A percentile compares a stretch with the other conserved stretches of the same genome.
Evolutionary conservation across 2,113 vertebrate species (phyloP).

Genomic region (Misgurnus mizolepis): DNA sequence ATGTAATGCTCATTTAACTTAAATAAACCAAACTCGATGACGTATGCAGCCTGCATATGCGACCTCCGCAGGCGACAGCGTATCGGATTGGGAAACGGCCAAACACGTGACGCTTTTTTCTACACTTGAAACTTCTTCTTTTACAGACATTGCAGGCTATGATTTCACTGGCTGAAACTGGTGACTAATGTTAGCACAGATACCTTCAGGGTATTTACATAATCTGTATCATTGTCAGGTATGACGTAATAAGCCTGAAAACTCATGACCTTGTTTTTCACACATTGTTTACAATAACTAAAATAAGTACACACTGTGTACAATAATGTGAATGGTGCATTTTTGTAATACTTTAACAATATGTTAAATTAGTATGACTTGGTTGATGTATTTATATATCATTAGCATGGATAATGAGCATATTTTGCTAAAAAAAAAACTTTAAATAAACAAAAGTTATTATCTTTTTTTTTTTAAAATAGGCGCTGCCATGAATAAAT

Average conservation of each 20-base stretch:
- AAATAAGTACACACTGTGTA: neutral
- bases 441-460: no score
- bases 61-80: no score
- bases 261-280: no score
- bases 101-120: neutral
- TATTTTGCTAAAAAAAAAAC: no score
- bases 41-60: no score
- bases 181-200: neutral
- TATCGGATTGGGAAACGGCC: no score
- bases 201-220: slow-evolving; percentile 6
- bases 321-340: neutral
- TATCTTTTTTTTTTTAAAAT: no score
- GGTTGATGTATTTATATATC: neutral
- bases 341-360: neutral
- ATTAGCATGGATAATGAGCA: neutral
- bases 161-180: slow-evolving; percentile 5
- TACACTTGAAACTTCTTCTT: neutral
- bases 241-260: no score
- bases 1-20: no score
- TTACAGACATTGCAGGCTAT: neutral
- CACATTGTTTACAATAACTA: neutral
- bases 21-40: no score
- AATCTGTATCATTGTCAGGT: neutral
- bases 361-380: neutral
- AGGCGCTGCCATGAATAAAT: neutral